Conservation (phyloP, 2,888 invertebrate species). For the Agonum fuliginosum region DNA sequence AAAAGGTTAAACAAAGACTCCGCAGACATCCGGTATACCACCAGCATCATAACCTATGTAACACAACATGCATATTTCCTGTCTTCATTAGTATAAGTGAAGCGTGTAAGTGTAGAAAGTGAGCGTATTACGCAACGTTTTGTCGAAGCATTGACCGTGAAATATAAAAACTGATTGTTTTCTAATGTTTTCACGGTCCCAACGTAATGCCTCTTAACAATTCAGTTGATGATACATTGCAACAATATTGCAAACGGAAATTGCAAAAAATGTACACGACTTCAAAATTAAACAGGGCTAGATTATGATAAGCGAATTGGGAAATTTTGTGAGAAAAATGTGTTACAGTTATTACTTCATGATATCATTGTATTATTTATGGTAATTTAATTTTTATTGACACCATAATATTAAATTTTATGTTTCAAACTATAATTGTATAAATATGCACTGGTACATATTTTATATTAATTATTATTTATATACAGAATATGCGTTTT, state of each 20-base stretch:
- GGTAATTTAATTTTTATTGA: background rate
- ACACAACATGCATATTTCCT: constrained; percentile 27
- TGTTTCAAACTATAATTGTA: background rate
- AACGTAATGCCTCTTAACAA: background rate
- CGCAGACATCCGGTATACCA: constrained; percentile 1
- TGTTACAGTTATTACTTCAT: background rate
- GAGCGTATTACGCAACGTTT: constrained; percentile 46
- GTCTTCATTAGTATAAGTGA: constrained; percentile 42
- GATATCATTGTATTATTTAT: background rate
- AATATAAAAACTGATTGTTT: constrained; percentile 42
- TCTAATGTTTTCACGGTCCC: constrained; percentile 52
- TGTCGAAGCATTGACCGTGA: constrained; percentile 53
- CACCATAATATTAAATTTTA: background rate
- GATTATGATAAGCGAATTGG: too few species aligned
- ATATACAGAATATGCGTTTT: background rate
- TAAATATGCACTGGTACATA: background rate
- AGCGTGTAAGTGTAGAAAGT: constrained; percentile 47
- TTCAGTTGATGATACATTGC: background rate
- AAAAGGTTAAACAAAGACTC: constrained; percentile 19
- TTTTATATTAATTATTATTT: background rate
- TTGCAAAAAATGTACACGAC: background rate
- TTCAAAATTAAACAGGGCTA: too few species aligned
- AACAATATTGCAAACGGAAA: background rate
- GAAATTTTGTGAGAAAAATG: background rate
- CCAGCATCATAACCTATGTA: background rate